A percentile compares a stretch with the other conserved stretches of the same genome.
Conservation (phyloP, 2,797 vertebrate genomes). For the Smutsia gigantea region DNA sequence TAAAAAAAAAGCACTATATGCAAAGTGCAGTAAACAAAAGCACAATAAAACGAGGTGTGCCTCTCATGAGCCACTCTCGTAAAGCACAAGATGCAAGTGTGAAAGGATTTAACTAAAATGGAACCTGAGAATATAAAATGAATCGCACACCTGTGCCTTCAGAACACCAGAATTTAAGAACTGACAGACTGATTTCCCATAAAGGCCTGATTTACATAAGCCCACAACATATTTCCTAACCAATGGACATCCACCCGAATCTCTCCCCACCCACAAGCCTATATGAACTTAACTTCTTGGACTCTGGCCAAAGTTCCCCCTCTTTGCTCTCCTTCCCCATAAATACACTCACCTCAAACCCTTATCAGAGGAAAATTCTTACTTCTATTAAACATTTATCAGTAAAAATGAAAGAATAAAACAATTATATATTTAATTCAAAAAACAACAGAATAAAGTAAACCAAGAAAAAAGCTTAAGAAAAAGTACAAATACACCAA, state of each 20-base stretch:
- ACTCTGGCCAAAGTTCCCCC: too few relatives aligned
- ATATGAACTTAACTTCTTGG: neutral
- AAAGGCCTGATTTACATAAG: neutral
- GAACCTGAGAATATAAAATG: neutral
- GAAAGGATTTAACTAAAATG: neutral
- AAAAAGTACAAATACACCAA: neutral
- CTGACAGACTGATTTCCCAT: neutral
- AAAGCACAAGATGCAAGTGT: neutral
- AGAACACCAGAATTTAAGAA: neutral
- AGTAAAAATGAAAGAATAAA: neutral
- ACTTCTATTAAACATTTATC: neutral
- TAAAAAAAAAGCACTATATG: too few relatives aligned
- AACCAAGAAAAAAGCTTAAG: too few relatives aligned
- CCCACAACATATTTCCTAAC: neutral
- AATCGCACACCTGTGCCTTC: neutral
- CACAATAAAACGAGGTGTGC: too few relatives aligned
- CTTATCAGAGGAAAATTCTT: neutral
- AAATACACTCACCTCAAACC: too few relatives aligned
- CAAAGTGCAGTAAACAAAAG: too few relatives aligned
- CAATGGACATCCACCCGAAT: neutral
- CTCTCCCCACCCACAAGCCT: too few relatives aligned
- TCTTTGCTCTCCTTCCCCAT: too few relatives aligned
- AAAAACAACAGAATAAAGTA: neutral
- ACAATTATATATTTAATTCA: neutral
- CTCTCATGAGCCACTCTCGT: neutral